Conservation (phyloP, 2,888 invertebrate species). For the Mimas tiliae region DNA sequence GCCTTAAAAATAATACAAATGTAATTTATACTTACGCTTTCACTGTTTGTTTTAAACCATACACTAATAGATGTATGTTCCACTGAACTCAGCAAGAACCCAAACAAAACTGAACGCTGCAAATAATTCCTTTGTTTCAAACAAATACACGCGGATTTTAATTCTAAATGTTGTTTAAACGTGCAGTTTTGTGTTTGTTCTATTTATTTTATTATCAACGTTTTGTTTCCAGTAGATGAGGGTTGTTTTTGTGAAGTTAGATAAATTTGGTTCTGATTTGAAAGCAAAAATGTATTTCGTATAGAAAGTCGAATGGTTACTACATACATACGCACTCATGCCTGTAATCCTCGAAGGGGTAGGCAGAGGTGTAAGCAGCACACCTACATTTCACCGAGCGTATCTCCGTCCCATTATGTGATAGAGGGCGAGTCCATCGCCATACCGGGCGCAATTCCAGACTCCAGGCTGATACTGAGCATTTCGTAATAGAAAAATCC, state of each 20-base stretch:
- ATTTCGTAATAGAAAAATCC: too few species aligned
- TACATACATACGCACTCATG: too few species aligned
- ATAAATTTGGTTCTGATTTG: background rate
- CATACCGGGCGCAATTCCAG: too few species aligned
- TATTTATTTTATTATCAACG: background rate
- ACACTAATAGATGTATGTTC: slow-evolving; percentile 10
- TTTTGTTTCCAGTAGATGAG: background rate
- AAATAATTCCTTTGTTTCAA: slow-evolving; percentile 1
- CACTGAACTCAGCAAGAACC: background rate
- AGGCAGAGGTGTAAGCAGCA: too few species aligned
- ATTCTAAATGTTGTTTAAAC: background rate
- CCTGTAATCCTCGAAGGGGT: too few species aligned
- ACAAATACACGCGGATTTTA: background rate
- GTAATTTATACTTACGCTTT: background rate
- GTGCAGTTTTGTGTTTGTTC: background rate
- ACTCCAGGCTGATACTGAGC: too few species aligned
- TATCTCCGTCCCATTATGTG: too few species aligned
- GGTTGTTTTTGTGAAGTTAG: background rate
- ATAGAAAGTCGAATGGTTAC: too few species aligned
- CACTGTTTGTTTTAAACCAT: background rate
- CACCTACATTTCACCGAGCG: too few species aligned
- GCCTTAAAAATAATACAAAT: background rate
- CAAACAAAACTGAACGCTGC: slow-evolving; percentile 9
- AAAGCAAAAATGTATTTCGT: background rate
- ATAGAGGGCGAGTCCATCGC: too few species aligned